These are phyloP conservation scores for Limnodromus scolopaceus DNA, from an alignment of 2,797 vertebrate genomes.

Conservation along the genomic window DNA sequence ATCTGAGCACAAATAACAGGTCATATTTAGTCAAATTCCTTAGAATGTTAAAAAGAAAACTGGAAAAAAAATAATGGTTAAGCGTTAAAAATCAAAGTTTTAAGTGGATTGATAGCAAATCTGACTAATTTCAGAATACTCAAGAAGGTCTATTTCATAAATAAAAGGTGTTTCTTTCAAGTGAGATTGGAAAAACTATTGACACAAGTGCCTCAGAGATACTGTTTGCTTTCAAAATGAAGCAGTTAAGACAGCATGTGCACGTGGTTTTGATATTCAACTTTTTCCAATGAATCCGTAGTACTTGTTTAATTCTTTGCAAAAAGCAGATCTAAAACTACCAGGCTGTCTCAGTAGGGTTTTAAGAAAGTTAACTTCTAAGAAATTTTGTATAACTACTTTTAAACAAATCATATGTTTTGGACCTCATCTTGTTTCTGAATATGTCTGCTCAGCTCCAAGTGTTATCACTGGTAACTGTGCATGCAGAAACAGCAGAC, in stretches of 20 bases:
- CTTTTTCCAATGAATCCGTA: background rate
- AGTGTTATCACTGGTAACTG: background rate
- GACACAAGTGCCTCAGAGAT: background rate
- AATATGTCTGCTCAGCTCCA: background rate
- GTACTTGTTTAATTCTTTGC: background rate
- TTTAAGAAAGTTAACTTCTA: background rate
- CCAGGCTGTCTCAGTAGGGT: background rate
- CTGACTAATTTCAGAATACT: background rate
- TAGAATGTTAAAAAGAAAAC: background rate
- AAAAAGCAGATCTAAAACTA: background rate
- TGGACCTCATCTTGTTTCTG: background rate
- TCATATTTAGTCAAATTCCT: background rate
- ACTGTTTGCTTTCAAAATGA: background rate
- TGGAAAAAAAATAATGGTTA: background rate
- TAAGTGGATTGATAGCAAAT: background rate
- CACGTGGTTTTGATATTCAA: background rate
- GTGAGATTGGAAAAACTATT: background rate
- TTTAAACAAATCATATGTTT: background rate
- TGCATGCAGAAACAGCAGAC: background rate
- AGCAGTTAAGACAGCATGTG: background rate
- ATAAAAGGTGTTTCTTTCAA: background rate
- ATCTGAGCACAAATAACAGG: background rate
- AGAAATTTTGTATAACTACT: background rate
- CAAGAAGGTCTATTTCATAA: background rate
- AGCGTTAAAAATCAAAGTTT: background rate